Base-by-base conservation (phyloP, 2,888 invertebrate genomes). In the Escarpia spicata region DNA sequence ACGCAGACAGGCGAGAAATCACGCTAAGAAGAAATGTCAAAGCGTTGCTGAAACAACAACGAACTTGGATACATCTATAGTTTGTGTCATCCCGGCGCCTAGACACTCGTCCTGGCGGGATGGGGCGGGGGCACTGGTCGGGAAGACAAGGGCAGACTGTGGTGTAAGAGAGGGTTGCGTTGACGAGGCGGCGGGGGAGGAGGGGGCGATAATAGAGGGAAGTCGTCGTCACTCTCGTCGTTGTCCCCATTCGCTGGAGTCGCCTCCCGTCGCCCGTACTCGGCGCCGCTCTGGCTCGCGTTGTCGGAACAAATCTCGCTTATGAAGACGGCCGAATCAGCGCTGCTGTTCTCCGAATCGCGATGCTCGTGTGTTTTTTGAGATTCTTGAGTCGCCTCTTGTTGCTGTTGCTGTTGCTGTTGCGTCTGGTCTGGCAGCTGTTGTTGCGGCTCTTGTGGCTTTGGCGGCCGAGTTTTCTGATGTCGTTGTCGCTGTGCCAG, bases 321-420 rank as follows among this genome's bases (percentile, higher is more conserved):
- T 0, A 4, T 75, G 75, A 75, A 75, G 75, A 75, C 75, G 75
- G 75, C 75, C 2, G 75, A 75, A 26, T 75, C 75, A 26, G 75
- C 75, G n/a, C 75, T 75, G 75, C 75, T 75, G 75, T 75, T 75
- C 75, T 75, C 75, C 19, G 75, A 75, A 26, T 75, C 75, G n/a
- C 26, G 75, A 26, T 75, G 75, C 75, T 75, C 26, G 75, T 19
- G 75, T n/a, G 75, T 75, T 75, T 75, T 15, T 75, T 75, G 75
- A 26, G 75, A 26, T 75, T 75, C 26, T 75, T 75, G 75, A 19
- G 75, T 75, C 19, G 19, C 26, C n/a, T 75, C 26, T 75, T n/a
- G 6, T n/a, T 75, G 75, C 75, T 75, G 26, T 26, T 75, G 75
- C 15, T 60, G 60, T 19, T 4, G 60, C 15, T 60, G 60, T 19